A percentile compares a stretch with the other conserved stretches of the same genome.
Evolutionary conservation across 2,888 invertebrate species (phyloP).

Genomic region (Actias luna): DNA sequence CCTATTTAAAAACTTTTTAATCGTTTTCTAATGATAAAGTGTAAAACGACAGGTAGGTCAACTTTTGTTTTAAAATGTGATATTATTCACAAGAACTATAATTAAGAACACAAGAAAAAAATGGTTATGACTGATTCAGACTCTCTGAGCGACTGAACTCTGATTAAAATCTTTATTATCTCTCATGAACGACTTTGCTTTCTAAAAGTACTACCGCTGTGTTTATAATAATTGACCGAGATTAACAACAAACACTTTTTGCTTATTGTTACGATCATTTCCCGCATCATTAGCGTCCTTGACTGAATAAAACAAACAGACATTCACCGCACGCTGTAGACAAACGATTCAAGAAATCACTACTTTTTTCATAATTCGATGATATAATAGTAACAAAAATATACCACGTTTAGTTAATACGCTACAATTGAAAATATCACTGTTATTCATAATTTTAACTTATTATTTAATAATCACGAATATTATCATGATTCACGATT

Average conservation of each 20-base stretch:
- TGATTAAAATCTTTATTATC: not conserved
- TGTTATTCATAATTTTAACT: slow-evolving; percentile 1
- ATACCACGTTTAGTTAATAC: slow-evolving; percentile 14
- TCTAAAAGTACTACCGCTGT: not conserved
- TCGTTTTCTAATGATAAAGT: too few species aligned
- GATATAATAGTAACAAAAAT: slow-evolving; percentile 27
- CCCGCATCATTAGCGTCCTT: slow-evolving; percentile 63
- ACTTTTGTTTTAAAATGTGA: not conserved
- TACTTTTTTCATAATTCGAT: slow-evolving; percentile 27
- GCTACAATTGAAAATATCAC: not conserved
- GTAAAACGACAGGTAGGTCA: too few species aligned
- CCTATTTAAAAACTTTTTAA: too few species aligned
- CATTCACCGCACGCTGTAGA: slow-evolving; percentile 41
- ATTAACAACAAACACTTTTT: slow-evolving; percentile 29
- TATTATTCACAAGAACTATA: not conserved
- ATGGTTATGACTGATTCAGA: not conserved
- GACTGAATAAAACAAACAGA: slow-evolving; percentile 30
- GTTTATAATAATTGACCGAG: not conserved
- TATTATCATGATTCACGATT: slow-evolving; percentile 9
- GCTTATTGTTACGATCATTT: slow-evolving; percentile 57
- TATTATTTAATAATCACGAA: slow-evolving; percentile 4
- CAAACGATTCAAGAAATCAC: slow-evolving; percentile 34
- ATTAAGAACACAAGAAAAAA: not conserved
- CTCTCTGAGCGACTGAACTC: not conserved
- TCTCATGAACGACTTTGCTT: not conserved